phyloP scores from a whole-genome alignment of 2,888 invertebrate species.

The Alsophila aescularia region DNA sequence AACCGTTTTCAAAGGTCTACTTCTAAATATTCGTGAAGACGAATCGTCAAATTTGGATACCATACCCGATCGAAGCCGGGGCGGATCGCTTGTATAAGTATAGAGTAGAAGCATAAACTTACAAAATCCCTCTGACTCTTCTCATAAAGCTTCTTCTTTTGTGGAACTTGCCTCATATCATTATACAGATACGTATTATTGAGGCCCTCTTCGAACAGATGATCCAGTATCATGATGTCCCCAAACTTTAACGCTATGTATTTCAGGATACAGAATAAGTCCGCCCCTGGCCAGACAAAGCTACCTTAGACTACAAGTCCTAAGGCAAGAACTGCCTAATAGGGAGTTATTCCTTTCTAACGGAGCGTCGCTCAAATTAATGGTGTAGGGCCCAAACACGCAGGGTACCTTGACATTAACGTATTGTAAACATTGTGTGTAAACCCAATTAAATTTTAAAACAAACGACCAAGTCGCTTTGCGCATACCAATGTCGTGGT shows the following conservation, averaged over 20 bases:
- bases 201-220: slow-evolving; percentile 73
- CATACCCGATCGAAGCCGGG: too few relatives aligned
- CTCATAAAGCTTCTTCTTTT: slow-evolving; percentile 57
- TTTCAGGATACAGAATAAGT: too few relatives aligned
- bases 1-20: too few relatives aligned
- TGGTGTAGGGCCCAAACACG: slow-evolving; percentile 6
- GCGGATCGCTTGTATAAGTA: too few relatives aligned
- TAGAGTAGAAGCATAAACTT: too few relatives aligned
- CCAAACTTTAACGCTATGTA: slow-evolving; percentile 3
- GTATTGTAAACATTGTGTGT: slow-evolving; percentile 63
- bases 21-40: too few relatives aligned
- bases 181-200: slow-evolving; percentile 61
- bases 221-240: slow-evolving; percentile 66
- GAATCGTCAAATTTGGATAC: too few relatives aligned
- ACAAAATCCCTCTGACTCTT: slow-evolving; percentile 73
- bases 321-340: background rate
- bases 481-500: slow-evolving; percentile 65
- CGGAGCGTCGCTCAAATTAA: slow-evolving; percentile 17
- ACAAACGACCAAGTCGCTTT: slow-evolving; percentile 60
- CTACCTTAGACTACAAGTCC: background rate
- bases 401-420: slow-evolving; percentile 54
- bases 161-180: slow-evolving; percentile 72
- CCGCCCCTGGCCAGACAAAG: too few relatives aligned
- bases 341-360: background rate
- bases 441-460: slow-evolving; percentile 76